phyloP scores from a whole-genome alignment of 2,797 vertebrate genomes.

The Hippocampus kuda region DNA sequence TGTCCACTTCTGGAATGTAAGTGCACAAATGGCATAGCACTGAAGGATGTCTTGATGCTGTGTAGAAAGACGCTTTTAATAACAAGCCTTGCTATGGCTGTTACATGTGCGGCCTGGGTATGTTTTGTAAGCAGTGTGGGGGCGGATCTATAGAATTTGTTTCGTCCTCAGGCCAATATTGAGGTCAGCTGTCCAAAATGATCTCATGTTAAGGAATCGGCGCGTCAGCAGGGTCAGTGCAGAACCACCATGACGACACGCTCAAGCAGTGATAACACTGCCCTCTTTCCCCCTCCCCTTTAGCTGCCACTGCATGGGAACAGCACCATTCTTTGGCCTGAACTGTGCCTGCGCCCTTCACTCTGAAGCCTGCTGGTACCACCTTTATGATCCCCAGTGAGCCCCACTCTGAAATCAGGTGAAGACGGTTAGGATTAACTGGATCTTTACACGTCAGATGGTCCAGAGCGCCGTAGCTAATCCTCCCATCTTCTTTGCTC shows the following conservation, averaged over 20 bases:
- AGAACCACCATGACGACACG: conserved; percentile 69
- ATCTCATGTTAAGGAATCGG: conserved; percentile 72
- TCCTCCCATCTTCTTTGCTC: conserved; percentile 31
- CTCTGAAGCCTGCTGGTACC: conserved; percentile 13
- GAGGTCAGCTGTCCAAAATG: conserved; percentile 76
- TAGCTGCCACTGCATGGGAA: conserved; percentile 53
- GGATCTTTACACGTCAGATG: conserved; percentile 28
- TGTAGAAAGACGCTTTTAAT: background rate
- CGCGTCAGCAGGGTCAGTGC: conserved; percentile 69
- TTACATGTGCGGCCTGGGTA: conserved; percentile 14
- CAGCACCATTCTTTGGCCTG: conserved; percentile 29
- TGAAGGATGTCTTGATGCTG: conserved; percentile 4
- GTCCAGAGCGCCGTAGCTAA: conserved; percentile 22
- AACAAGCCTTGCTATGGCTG: conserved; percentile 1
- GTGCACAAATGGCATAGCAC: conserved; percentile 1
- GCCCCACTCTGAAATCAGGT: conserved; percentile 22
- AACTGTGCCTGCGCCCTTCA: conserved; percentile 31
- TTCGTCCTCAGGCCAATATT: conserved; percentile 61
- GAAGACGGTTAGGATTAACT: conserved; percentile 28
- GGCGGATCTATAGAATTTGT: conserved; percentile 48
- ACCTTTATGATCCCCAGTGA: conserved; percentile 21
- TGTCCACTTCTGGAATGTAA: conserved; percentile 19
- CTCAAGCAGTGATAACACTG: conserved; percentile 59
- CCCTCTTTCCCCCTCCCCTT: conserved; percentile 49
- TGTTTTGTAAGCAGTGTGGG: conserved; percentile 3